Percentiles rank a stretch among this genome's conserved stretches.
Evolutionary conservation across 2,888 invertebrate species (phyloP).

Genomic region (Macrophya alboannulata): DNA sequence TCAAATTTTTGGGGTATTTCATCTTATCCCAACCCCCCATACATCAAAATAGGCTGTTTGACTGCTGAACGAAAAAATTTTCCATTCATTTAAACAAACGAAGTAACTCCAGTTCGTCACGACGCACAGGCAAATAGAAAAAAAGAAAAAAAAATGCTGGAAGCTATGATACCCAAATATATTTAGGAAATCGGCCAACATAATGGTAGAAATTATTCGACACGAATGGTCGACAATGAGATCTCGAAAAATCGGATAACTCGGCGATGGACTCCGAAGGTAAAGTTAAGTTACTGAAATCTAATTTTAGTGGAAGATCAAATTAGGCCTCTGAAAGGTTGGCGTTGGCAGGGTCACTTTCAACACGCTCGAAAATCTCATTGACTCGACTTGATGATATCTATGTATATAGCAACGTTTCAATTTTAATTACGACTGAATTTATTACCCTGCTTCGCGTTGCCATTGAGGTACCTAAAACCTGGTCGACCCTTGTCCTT

Average conservation of each 20-base stretch:
- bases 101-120: background rate
- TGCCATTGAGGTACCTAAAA: background rate
- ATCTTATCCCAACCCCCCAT: background rate
- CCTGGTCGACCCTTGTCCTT: background rate
- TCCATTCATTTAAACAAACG: background rate
- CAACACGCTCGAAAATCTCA: background rate
- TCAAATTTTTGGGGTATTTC: background rate
- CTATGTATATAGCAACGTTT: background rate
- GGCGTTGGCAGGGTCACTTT: constrained; percentile 16
- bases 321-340: constrained; percentile 6
- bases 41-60: background rate
- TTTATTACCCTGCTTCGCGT: background rate
- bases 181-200: background rate
- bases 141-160: background rate
- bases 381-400: constrained; percentile 13
- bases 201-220: background rate
- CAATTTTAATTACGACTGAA: background rate
- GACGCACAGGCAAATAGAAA: background rate
- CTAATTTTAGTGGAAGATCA: background rate
- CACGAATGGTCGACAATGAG: background rate
- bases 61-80: background rate
- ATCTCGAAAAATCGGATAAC: background rate
- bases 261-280: background rate
- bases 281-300: constrained; percentile 13
- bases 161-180: background rate